Evolutionary conservation across 1,140 invertebrate species (phyloP).

Genomic region (Campoletis sonorensis): DNA sequence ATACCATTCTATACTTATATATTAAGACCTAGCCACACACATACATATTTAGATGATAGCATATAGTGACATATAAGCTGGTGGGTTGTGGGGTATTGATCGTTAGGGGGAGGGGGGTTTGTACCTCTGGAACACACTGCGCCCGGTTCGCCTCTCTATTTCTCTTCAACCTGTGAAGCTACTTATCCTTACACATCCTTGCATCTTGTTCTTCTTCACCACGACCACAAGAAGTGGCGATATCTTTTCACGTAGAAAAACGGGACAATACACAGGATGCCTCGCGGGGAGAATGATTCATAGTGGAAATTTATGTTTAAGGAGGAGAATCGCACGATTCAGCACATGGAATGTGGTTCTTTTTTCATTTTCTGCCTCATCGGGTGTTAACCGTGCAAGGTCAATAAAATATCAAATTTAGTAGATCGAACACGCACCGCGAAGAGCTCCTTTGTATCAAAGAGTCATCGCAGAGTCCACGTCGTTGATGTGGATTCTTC

Average conservation of each 20-base stretch:
- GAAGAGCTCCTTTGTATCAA: too few species aligned
- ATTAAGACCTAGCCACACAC: constrained; percentile 47
- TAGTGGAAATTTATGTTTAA: not conserved
- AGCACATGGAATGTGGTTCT: not conserved
- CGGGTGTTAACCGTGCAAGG: too few species aligned
- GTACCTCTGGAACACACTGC: constrained; percentile 57
- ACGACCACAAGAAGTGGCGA: not conserved
- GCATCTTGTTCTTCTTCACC: constrained; percentile 58
- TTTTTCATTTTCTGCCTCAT: not conserved
- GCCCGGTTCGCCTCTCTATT: constrained; percentile 60
- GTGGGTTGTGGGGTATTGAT: constrained; percentile 71
- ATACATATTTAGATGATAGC: constrained; percentile 39
- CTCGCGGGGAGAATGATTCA: not conserved
- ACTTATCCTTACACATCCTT: constrained; percentile 66
- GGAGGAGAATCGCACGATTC: too few species aligned
- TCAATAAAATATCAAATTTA: too few species aligned
- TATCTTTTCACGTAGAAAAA: not conserved
- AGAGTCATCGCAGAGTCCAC: too few species aligned
- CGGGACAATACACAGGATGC: too few species aligned
- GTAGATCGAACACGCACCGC: too few species aligned
- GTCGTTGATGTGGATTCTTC: too few species aligned
- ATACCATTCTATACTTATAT: constrained; percentile 67
- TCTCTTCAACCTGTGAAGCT: constrained; percentile 69
- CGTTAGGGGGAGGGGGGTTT: constrained; percentile 57
- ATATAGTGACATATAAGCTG: constrained; percentile 52